These are phyloP conservation scores for Lymantria monacha DNA, from an alignment of 2,888 invertebrate species.

Conservation along the genomic window DNA sequence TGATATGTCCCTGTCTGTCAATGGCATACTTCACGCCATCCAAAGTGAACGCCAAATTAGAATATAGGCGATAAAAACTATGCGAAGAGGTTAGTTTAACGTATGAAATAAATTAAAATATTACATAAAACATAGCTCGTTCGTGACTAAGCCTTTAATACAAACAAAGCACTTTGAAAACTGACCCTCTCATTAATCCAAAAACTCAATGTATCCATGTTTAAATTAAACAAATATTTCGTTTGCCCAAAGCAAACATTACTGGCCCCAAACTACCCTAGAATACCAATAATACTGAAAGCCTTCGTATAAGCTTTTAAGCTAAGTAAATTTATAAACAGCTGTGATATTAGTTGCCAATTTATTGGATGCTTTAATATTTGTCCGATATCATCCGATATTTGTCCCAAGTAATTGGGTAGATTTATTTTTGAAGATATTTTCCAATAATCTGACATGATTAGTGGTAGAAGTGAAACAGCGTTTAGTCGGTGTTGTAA, in stretches of 20 bases:
- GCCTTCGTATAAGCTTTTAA: conserved; percentile 17
- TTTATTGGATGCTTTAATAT: background rate
- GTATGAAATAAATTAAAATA: too few species aligned
- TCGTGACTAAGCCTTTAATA: background rate
- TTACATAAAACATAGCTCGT: too few species aligned
- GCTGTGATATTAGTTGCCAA: background rate
- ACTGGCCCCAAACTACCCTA: conserved; percentile 6
- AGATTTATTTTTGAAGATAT: too few species aligned
- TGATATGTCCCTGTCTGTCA: too few species aligned
- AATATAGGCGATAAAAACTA: too few species aligned
- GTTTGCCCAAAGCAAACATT: conserved; percentile 25
- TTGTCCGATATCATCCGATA: background rate
- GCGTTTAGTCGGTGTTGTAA: too few species aligned
- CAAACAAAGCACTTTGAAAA: background rate
- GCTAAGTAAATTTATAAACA: conserved; percentile 12
- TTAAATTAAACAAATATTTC: conserved; percentile 35
- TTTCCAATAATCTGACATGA: too few species aligned
- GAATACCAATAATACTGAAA: conserved; percentile 18
- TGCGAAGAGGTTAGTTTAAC: too few species aligned
- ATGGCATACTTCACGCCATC: too few species aligned
- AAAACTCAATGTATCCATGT: conserved; percentile 11
- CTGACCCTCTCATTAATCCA: conserved; percentile 5
- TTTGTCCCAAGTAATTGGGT: too few species aligned
- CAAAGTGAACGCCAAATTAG: too few species aligned
- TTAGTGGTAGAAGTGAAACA: too few species aligned